Conservation (phyloP, 2,113 vertebrate species). For the Cavia porcellus region DNA sequence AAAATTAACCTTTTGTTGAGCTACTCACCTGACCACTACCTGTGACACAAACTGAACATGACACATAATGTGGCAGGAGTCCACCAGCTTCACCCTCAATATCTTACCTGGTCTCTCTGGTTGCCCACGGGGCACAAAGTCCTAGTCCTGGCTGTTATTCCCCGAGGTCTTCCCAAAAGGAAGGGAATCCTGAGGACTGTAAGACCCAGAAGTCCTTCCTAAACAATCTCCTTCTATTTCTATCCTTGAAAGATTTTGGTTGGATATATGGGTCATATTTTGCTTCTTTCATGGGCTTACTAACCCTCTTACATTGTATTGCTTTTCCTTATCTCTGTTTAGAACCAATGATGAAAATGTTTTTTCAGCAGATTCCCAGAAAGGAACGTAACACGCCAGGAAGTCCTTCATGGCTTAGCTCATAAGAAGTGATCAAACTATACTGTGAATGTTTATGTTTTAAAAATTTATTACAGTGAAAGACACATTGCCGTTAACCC, state of each 20-base stretch:
- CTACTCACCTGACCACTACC: not conserved
- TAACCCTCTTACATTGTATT: not conserved
- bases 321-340: conserved; percentile 18
- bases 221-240: conserved; percentile 17
- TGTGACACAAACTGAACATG: not conserved
- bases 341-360: conserved; percentile 25
- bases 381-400: not conserved
- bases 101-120: not conserved
- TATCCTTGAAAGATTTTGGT: not conserved
- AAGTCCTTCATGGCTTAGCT: not conserved
- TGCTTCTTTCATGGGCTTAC: not conserved
- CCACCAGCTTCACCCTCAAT: not conserved
- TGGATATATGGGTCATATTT: not conserved
- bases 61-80: not conserved
- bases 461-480: not conserved
- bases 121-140: not conserved
- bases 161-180: not conserved
- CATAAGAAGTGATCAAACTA: not conserved
- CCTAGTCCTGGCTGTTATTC: not conserved
- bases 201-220: not conserved
- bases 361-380: conserved; percentile 5
- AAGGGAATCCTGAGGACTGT: not conserved
- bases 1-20: not conserved
- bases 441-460: not conserved
- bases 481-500: not conserved